phyloP scores from a whole-genome alignment of 2,888 invertebrate species.

The Luperina testacea region DNA sequence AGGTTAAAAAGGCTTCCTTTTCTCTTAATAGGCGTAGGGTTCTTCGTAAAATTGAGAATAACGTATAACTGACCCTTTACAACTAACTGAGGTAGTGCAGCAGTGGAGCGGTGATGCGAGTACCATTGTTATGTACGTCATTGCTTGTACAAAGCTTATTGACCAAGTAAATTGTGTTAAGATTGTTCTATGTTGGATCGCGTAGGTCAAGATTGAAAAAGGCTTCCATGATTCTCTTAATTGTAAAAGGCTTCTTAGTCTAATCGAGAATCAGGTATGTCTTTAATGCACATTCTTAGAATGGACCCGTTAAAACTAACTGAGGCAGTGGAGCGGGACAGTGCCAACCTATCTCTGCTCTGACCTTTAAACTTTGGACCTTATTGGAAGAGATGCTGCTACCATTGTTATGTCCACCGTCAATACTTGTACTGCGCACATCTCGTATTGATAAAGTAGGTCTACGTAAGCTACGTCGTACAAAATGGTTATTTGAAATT shows the following conservation, averaged over 20 bases:
- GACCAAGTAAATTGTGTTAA: neutral
- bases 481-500: constrained; percentile 2
- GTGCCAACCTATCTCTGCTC: constrained; percentile 23
- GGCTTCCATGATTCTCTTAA: neutral
- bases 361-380: constrained; percentile 26
- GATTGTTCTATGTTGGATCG: neutral
- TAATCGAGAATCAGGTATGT: neutral
- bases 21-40: neutral
- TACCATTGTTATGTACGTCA: constrained; percentile 8
- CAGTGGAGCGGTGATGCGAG: neutral
- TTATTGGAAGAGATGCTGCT: constrained; percentile 15
- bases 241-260: neutral
- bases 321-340: constrained; percentile 32
- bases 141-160: neutral
- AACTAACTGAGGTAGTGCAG: neutral
- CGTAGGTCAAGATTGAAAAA: neutral
- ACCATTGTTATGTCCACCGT: neutral
- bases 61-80: neutral
- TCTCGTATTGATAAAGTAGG: neutral
- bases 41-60: neutral
- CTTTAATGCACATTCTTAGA: neutral
- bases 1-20: neutral
- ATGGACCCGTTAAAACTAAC: constrained; percentile 22
- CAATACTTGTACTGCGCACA: neutral
- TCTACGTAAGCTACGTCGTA: neutral